phyloP scores from a whole-genome alignment of 37 sponge, comb jelly and placozoan species.

The Amphimedon queenslandica region DNA sequence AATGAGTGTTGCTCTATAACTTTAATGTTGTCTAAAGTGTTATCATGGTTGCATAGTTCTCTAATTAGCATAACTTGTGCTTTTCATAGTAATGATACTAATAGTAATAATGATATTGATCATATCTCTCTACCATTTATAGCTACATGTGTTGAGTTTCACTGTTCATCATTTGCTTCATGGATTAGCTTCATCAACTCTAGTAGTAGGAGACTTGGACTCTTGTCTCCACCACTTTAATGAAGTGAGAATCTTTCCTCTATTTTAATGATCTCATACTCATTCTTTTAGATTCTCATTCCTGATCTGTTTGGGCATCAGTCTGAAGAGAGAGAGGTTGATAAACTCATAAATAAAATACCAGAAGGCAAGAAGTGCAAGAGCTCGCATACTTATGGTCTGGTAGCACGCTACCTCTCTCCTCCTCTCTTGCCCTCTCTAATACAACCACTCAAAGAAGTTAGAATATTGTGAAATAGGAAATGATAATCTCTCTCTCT shows the following conservation, averaged over 20 bases:
- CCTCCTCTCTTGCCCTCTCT: conserved; percentile 52
- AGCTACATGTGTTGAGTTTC: conserved; percentile 85
- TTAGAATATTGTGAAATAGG: no score
- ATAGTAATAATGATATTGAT: no score
- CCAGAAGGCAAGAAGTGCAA: conserved; percentile 76
- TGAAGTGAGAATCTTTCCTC: conserved; percentile 4
- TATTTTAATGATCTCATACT: not conserved
- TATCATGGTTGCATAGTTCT: no score
- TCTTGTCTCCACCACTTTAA: conserved; percentile 52
- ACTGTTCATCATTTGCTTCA: conserved; percentile 68
- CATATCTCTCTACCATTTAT: no score
- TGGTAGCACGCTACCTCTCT: conserved; percentile 63
- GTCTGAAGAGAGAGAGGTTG: conserved; percentile 81
- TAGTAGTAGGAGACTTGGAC: conserved; percentile 79
- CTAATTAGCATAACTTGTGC: no score
- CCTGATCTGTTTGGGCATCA: conserved; percentile 82
- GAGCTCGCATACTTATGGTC: conserved; percentile 51
- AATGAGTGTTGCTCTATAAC: not conserved
- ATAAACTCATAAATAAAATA: conserved; percentile 56
- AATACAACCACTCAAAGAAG: conserved; percentile 58
- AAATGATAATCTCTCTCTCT: conserved; percentile 59
- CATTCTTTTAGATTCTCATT: conserved; percentile 30
- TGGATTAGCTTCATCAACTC: conserved; percentile 40
- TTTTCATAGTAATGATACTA: no score
- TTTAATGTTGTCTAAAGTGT: not conserved